These are phyloP conservation scores for Illadopsis cleaveri DNA, from an alignment of 2,113 vertebrate species.

Conservation along the genomic window DNA sequence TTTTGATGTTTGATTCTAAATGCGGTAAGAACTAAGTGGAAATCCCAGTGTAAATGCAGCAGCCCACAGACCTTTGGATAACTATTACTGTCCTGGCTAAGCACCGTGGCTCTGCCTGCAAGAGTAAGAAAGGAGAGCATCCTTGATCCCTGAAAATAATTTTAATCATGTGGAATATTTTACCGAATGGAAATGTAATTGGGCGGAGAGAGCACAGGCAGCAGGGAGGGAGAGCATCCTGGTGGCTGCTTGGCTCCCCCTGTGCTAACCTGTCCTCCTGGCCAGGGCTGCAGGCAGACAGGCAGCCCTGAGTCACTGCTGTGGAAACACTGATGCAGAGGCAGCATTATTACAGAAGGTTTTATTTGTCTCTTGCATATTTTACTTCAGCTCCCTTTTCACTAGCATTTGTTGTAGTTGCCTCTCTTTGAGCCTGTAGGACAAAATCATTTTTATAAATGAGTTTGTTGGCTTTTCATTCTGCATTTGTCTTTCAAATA, in stretches of 20 bases:
- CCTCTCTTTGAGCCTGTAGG: not conserved
- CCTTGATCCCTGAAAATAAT: not conserved
- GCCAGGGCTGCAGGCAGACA: not conserved
- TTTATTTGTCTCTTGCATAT: not conserved
- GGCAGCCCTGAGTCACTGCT: not conserved
- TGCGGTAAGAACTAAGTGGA: not conserved
- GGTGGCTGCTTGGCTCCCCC: not conserved
- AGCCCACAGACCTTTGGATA: not conserved
- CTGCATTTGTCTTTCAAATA: not conserved
- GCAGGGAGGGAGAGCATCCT: not conserved
- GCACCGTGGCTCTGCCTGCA: not conserved
- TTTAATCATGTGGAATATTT: not conserved
- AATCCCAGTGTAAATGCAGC: constrained; percentile 7
- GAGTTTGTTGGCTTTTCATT: not conserved
- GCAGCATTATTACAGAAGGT: not conserved
- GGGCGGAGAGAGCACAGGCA: not conserved
- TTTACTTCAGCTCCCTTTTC: not conserved
- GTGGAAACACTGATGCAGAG: constrained; percentile 15
- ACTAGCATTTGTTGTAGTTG: not conserved
- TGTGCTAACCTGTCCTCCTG: not conserved
- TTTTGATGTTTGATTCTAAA: not conserved
- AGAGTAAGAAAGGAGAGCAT: not conserved
- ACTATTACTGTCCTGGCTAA: not conserved
- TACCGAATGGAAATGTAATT: not conserved
- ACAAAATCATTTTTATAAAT: not conserved